Evolutionary conservation across 2,113 vertebrate genomes (phyloP), one percentile per base, ranked within the genome.

Genomic region (Platysteira castanea): DNA sequence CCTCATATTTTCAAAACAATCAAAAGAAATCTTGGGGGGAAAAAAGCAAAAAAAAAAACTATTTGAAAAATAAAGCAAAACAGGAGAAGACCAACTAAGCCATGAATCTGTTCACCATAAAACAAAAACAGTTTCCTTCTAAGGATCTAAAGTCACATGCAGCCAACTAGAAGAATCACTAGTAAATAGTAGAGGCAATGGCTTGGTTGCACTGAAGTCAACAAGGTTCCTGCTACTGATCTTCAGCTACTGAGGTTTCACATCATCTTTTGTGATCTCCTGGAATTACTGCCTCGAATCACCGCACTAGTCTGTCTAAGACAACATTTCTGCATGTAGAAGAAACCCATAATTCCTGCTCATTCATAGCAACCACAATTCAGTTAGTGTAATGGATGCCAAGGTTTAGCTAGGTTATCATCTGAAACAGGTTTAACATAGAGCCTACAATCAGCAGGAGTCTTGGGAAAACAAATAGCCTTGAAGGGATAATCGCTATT

Each of bases 371-470:
- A 84, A 28, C 88, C 64, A 70, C 68, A 82, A 95, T 59, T 95
- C 59, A 75, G 82, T 95, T 95, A 90, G 61, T 42, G 18, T 15
- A 97, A 94, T 46, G 12, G 86, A 95, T 96, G 89, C 87, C 89
- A 90, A 91, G 65, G 91, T 86, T 95, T 91, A 93, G 76, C 47
- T 71, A 90, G 97, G 97, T 97, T 98, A 98, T 98, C 98, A 92
- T 84, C 52, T 49, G 60, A 92, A 96, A 94, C 98, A 98, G 97
- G 97, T 96, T 97, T 97, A 96, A 95, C 96, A 81, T 12, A 75
- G 60, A 95, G 97, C 94, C 67, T 96, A 87, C 75, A 95, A 97
- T 87, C 98, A 97, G 97, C 95, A 97, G 97, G 97, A 93, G 93
- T 83, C 96, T 96, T 94, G 91, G 90, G 87, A 96, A 96, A 94